Evolutionary conservation across 2,888 invertebrate species (phyloP), one percentile per base, ranked within the genome.

Genomic region (Dione juno): DNA sequence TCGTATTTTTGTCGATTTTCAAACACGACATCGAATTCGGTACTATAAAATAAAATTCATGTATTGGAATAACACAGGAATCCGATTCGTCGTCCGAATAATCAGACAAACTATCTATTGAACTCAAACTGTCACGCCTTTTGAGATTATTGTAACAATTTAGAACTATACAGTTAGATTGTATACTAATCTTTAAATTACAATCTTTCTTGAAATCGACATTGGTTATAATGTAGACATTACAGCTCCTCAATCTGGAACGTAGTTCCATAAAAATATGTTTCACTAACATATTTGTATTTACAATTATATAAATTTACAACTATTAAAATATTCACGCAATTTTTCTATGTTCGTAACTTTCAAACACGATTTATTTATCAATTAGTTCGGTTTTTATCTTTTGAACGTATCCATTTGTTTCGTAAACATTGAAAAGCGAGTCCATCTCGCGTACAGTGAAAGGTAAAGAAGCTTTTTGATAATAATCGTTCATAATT

Each of bases 401-500:
- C 85, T 90, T 85, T 80, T 92, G 83, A 77, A 94, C 80, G 82
- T 92, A 81, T 71, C 95, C 95, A 76, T 94, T 93, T 13, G 94
- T 93, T 80, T 95, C 94, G 77, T 95, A 95, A 69, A 95, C 92
- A 53, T 94, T 92, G 79, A 95, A 96, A 28, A 98, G 89, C 58
- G 94, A 94, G 81, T 97, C 96, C 82, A 95, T 95, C 85, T 97
- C 96, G 73, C 95, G 94, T 16, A 97, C 92, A 37, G 95, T 95
- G 90, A 97, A 99, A 0, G 97, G 95, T 74, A 99, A 83, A 0
- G 96, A 96, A 0, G 96, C 95, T 82, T 95, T 95, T 84, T 96
- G 94, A 87, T 99, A 99, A 88, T 97, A 99, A 80, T 97, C 95
- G 1, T 95, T 86, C 81, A 95, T 90, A 79, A 98, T 88, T 90